Percentiles rank a stretch among this genome's conserved stretches.
phyloP scores from a whole-genome alignment of 2,113 vertebrate genomes.

The Tylochromis polylepis region DNA sequence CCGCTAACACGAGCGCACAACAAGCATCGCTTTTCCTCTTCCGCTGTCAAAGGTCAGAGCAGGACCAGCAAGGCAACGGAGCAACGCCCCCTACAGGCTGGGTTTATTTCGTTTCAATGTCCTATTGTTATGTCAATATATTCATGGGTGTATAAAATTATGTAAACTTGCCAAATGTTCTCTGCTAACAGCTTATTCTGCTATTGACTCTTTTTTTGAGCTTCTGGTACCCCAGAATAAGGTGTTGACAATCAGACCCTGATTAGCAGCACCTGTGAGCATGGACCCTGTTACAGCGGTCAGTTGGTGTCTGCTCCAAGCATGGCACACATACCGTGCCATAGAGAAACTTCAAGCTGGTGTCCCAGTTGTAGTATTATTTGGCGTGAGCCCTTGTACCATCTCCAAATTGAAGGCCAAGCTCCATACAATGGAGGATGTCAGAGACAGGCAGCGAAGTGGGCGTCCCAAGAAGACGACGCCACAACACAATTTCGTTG shows the following conservation, averaged over 20 bases:
- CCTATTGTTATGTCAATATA: background rate
- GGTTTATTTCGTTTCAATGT: background rate
- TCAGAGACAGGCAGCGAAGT: background rate
- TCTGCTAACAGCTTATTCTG: background rate
- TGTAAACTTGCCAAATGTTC: background rate
- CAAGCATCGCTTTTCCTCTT: conserved; percentile 38
- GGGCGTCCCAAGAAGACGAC: background rate
- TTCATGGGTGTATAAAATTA: background rate
- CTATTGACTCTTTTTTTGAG: background rate
- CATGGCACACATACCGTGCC: background rate
- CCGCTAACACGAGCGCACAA: conserved; percentile 49
- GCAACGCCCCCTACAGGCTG: background rate
- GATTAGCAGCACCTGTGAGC: background rate
- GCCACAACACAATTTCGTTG: background rate
- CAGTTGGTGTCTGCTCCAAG: background rate
- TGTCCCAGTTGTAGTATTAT: background rate
- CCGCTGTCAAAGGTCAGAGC: conserved; percentile 5
- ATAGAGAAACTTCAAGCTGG: background rate
- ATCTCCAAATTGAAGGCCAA: background rate
- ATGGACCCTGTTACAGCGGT: background rate
- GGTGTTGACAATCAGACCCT: background rate
- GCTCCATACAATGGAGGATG: background rate
- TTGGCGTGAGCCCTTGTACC: background rate
- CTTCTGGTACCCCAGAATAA: background rate
- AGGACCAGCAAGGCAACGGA: rapidly evolving